Conservation (phyloP, 2,888 invertebrate species). For the Notocelia uddmanniana region DNA sequence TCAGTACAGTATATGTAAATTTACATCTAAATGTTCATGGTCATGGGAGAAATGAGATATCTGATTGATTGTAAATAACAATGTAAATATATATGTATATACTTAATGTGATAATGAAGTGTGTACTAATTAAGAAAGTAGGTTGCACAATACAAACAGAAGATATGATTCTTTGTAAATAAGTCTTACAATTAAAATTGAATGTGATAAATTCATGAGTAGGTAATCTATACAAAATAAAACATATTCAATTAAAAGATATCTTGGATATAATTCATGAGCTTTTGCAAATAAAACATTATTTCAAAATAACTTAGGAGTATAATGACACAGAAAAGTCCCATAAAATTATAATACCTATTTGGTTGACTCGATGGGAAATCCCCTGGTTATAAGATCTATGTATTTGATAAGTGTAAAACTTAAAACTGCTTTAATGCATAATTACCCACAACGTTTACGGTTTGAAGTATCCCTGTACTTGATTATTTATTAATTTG, state of each 20-base stretch:
- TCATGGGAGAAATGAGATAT: conserved; percentile 37
- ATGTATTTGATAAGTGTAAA: not conserved
- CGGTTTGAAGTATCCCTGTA: not conserved
- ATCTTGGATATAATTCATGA: not conserved
- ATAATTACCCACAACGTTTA: not conserved
- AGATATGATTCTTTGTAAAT: not conserved
- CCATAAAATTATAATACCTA: not conserved
- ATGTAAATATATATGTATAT: not conserved
- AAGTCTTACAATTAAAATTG: not conserved
- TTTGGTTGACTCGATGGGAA: conserved; percentile 2
- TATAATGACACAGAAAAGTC: not conserved
- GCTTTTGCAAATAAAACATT: not conserved
- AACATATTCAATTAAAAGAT: not conserved
- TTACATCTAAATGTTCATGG: conserved; percentile 59
- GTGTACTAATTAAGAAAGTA: not conserved
- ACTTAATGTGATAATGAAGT: not conserved
- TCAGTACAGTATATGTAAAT: conserved; percentile 50
- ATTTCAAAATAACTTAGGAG: not conserved
- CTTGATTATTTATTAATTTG: not conserved
- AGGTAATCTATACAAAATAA: not conserved
- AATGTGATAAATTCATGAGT: not conserved
- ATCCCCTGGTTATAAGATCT: not conserved
- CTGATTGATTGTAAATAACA: not conserved
- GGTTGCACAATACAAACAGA: not conserved
- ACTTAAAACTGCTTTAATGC: not conserved